Percentiles rank a stretch among this genome's conserved stretches.
Conservation (phyloP, 2,113 vertebrate species). For the Hystrix cristata region DNA sequence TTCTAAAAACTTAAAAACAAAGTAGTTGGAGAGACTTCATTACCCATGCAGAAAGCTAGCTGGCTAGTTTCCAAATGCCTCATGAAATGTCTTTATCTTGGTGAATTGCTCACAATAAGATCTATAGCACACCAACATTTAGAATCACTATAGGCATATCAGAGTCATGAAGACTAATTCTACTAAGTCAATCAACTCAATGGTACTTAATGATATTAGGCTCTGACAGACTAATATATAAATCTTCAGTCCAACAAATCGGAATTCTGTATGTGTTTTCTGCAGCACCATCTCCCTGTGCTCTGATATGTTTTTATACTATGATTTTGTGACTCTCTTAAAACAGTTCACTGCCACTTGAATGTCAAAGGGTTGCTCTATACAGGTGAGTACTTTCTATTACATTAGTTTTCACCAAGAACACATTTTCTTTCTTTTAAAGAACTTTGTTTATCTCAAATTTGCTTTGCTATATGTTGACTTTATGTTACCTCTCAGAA, state of each 20-base stretch:
- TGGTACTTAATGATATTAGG: neutral
- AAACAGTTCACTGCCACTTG: neutral
- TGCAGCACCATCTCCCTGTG: neutral
- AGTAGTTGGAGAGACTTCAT: neutral
- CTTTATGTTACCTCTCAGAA: conserved; percentile 5
- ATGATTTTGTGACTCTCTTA: neutral
- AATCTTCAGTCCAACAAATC: neutral
- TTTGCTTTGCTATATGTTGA: conserved; percentile 10
- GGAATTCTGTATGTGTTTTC: neutral
- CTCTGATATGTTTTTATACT: neutral
- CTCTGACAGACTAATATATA: neutral
- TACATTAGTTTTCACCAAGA: conserved; percentile 7
- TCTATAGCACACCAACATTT: conserved; percentile 11
- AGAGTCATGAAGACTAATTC: neutral
- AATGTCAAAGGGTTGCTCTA: neutral
- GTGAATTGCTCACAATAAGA: neutral
- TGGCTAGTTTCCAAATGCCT: neutral
- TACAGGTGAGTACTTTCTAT: neutral
- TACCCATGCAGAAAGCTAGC: neutral
- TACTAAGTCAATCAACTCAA: neutral
- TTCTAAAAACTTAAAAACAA: conserved; percentile 12
- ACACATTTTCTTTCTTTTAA: conserved; percentile 8
- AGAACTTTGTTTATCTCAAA: neutral
- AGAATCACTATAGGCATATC: conserved; percentile 6
- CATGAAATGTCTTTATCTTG: neutral